Conservation (phyloP, 2,113 vertebrate species). For the Rhinoderma darwinii region DNA sequence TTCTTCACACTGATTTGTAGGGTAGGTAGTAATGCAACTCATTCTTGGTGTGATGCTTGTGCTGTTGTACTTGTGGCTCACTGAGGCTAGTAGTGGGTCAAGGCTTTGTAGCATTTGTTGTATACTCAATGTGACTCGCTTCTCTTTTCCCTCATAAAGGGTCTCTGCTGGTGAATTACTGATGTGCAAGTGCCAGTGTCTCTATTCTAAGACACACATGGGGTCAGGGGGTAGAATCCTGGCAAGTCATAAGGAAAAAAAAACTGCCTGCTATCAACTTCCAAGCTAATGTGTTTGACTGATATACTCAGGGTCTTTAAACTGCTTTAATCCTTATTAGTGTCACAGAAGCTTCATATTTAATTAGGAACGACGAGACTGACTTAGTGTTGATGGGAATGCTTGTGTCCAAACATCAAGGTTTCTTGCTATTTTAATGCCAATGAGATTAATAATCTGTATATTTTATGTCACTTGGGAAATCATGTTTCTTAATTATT, state of each 20-base stretch:
- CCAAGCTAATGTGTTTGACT: slow-evolving; percentile 82
- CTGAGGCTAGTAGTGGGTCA: slow-evolving; percentile 75
- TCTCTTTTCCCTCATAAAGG: slow-evolving; percentile 80
- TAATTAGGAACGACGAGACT: slow-evolving; percentile 76
- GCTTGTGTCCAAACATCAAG: slow-evolving; percentile 68
- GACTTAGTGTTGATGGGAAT: slow-evolving; percentile 74
- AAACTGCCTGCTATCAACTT: slow-evolving; percentile 81
- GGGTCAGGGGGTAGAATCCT: slow-evolving; percentile 80
- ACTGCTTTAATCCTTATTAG: slow-evolving; percentile 80
- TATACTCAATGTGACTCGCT: slow-evolving; percentile 81
- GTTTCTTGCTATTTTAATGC: slow-evolving; percentile 61
- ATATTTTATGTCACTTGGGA: slow-evolving; percentile 66
- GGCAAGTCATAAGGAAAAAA: slow-evolving; percentile 85
- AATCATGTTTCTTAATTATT: slow-evolving; percentile 42
- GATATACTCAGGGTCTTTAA: slow-evolving; percentile 78
- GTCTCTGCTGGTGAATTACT: slow-evolving; percentile 81
- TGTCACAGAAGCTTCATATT: slow-evolving; percentile 80
- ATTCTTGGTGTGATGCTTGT: slow-evolving; percentile 70
- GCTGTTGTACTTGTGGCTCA: slow-evolving; percentile 71
- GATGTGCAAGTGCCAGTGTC: slow-evolving; percentile 84
- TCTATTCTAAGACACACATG: slow-evolving; percentile 76
- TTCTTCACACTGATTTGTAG: slow-evolving; percentile 65
- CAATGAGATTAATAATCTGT: slow-evolving; percentile 56
- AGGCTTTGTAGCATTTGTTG: slow-evolving; percentile 79
- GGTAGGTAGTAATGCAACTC: slow-evolving; percentile 69